Base-by-base conservation (phyloP, 1,140 invertebrate genomes). In the Rhopalosiphum padi region DNA sequence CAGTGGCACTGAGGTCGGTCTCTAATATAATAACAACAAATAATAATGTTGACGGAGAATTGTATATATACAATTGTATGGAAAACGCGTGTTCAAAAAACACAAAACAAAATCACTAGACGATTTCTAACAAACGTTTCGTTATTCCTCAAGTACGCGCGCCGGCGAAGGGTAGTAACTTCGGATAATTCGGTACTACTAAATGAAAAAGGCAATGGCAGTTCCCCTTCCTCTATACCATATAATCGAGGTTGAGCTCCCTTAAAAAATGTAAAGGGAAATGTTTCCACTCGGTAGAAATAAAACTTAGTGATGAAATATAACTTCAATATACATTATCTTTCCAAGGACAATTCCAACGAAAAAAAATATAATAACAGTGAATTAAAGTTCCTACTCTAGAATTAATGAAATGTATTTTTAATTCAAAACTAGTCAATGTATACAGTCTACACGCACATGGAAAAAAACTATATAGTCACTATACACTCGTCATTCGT, bases 401-500 rank as follows among this genome's bases (percentile, higher is more conserved):
- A 90, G 53, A 60, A 90, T 90, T 41, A 90, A 90, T 68, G 21
- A 68, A 90, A 90, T 68, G 25, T 90, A 90, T 90, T 90, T 90
- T 90, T 68, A 90, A 68, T 90, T 89, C 37, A 35, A 51, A 55
- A 55, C 53, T 41, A 37, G 51, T 89, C 88, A 30, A 55, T 41
- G 21, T 6, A 37, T 25, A 25, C 48, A 51, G 48, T 51, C 30
- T 21, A 89, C 87, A 89, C 88, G 88, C 88, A 89, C 51, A 41
- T 30, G 8, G 4, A 30, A 53, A 88, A 51, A 48, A 87, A 25
- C 43, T 43, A 35, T 48, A n/a, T 35, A 87, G 25, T 30, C 23
- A 46, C 82, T 83, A 7, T 37, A 35, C 77, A 35, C 18, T 37
- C n/a, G 22, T 37, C 18, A 83, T 2, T 83, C n/a, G 35, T 37